A percentile compares a stretch with the other conserved stretches of the same genome.
phyloP scores from a whole-genome alignment of 2,113 vertebrate species.

The Cercopithecus mona region DNA sequence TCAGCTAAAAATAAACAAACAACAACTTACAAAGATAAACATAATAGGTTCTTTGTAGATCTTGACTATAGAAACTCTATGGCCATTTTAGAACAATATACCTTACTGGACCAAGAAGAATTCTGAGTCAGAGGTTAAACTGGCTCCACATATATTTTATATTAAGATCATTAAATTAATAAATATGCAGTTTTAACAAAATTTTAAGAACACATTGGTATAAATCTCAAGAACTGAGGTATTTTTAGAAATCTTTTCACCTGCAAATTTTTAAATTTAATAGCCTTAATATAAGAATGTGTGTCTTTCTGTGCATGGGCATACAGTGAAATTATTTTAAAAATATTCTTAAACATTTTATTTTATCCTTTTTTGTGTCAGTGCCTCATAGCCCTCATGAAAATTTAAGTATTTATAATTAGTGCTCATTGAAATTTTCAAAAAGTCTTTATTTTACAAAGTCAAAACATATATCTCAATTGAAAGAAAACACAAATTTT shows the following conservation, averaged over 20 bases:
- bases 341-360: neutral
- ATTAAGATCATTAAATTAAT: neutral
- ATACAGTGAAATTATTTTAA: neutral
- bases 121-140: neutral
- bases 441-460: neutral
- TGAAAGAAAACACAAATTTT: neutral
- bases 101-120: neutral
- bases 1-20: neutral
- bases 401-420: neutral
- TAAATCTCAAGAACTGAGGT: neutral
- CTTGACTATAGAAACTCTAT: neutral
- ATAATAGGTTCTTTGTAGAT: neutral
- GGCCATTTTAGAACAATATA: neutral
- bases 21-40: neutral
- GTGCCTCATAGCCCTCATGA: neutral
- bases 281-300: neutral
- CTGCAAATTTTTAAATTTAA: neutral
- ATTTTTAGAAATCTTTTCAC: neutral
- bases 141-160: neutral
- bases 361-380: neutral
- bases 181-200: neutral
- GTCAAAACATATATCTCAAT: neutral
- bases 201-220: neutral
- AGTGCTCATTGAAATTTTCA: neutral
- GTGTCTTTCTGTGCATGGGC: neutral